These are phyloP conservation scores for Triplophysa bombifrons DNA, from an alignment of 2,797 vertebrate genomes.

Conservation along the genomic window DNA sequence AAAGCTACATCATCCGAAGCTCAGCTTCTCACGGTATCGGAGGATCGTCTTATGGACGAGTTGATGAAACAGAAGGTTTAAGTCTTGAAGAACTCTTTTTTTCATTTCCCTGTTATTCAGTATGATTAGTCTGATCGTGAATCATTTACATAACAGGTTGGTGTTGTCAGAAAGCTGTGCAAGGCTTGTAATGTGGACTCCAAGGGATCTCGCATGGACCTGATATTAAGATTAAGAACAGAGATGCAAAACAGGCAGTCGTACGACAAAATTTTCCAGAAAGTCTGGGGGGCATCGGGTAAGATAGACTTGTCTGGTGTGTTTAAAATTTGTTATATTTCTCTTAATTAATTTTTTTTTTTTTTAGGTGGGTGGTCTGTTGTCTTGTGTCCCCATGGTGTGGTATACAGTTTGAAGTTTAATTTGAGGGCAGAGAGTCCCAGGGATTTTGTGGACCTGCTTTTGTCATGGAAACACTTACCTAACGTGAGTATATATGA, in stretches of 20 bases:
- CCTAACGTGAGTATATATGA: slow-evolving; percentile 54
- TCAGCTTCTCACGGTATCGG: too few relatives aligned
- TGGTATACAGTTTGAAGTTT: slow-evolving; percentile 52
- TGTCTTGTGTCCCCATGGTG: slow-evolving; percentile 41
- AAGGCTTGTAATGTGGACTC: background rate
- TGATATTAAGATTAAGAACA: slow-evolving; percentile 2
- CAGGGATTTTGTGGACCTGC: slow-evolving; percentile 34
- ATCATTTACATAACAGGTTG: too few relatives aligned
- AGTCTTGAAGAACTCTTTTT: too few relatives aligned
- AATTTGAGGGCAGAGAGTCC: too few relatives aligned
- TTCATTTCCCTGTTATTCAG: too few relatives aligned
- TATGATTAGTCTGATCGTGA: too few relatives aligned
- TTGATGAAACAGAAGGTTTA: too few relatives aligned
- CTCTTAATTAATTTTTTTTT: background rate
- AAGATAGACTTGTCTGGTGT: background rate
- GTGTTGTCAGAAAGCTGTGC: too few relatives aligned
- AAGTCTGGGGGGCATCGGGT: slow-evolving; percentile 48
- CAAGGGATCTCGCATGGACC: slow-evolving; percentile 33
- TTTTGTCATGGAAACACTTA: slow-evolving; percentile 49
- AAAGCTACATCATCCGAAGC: too few relatives aligned
- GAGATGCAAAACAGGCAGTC: slow-evolving; percentile 16
- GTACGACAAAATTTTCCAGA: slow-evolving; percentile 42
- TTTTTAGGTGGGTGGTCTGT: slow-evolving; percentile 47
- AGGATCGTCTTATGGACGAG: too few relatives aligned
- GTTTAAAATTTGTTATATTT: background rate